Evolutionary conservation across 1,140 invertebrate species (phyloP), one percentile per base, ranked within the genome.

Genomic region (Pemphigus obesinymphae): DNA sequence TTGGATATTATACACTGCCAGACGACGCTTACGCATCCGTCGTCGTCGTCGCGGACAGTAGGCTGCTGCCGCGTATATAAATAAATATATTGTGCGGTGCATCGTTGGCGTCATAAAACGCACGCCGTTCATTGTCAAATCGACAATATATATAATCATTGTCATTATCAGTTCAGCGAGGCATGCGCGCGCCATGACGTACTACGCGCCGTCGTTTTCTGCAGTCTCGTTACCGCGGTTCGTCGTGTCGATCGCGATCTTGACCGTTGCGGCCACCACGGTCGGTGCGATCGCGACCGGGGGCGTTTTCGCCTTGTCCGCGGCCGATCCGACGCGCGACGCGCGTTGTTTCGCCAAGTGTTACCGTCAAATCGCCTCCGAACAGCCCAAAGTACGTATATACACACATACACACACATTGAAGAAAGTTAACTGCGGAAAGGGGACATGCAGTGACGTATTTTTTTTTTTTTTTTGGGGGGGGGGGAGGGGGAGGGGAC

Each of bases 351-450:
- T 72, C 26, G 70, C 70, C 7, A 72, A 72, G 11, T 72, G 70
- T 72, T 72, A 72, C 26, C 70, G 70, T 20, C 70, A 48, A 0
- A 11, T 48, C 15, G 13, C 70, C 23, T 17, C 43, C 23, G 43
- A 72, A 72, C 40, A 72, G 43, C 70, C 70, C 26, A 72, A 50
- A 72, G 70, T 72, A 72, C 70, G 70, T 72, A 72, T 11, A 1
- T 23, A 26, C 53, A 15, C 23, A 1, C n/a, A 53, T n/a, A 20
- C 20, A 55, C 53, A 3, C 53, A 23, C 0, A n/a, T n/a, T n/a
- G n/a, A n/a, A n/a, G n/a, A n/a, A n/a, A n/a, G n/a, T n/a, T n/a
- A n/a, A n/a, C n/a, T n/a, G n/a, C n/a, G n/a, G n/a, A n/a, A n/a
- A n/a, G n/a, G n/a, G n/a, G n/a, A n/a, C n/a, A n/a, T n/a, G n/a